These are phyloP conservation scores for Trichopria drosophilae DNA, from an alignment of 2,888 invertebrate genomes.

Conservation along the genomic window DNA sequence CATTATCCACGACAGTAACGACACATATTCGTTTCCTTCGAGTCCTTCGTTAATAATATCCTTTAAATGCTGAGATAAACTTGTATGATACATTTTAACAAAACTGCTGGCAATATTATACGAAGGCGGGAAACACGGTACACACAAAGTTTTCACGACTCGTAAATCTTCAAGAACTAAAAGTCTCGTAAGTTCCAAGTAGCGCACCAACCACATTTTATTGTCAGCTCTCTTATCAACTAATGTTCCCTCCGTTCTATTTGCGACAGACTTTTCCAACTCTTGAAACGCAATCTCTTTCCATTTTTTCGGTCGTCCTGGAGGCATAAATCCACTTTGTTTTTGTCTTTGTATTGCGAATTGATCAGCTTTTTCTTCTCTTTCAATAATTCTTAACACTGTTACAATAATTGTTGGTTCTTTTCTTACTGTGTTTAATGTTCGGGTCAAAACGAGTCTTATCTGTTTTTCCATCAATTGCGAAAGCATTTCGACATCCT, in stretches of 20 bases:
- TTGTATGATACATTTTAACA: conserved; percentile 91
- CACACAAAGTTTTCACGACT: conserved; percentile 86
- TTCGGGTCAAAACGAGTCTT: conserved; percentile 83
- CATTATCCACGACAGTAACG: conserved; percentile 88
- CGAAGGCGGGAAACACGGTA: conserved; percentile 93
- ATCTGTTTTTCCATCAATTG: conserved; percentile 88
- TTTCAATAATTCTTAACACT: conserved; percentile 91
- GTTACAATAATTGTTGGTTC: conserved; percentile 96
- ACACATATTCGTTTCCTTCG: conserved; percentile 96
- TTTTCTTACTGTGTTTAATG: conserved; percentile 90
- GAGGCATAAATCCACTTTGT: conserved; percentile 87
- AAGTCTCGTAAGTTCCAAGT: conserved; percentile 85
- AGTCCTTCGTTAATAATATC: conserved; percentile 85
- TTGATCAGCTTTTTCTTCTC: conserved; percentile 93
- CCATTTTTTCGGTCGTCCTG: conserved; percentile 93
- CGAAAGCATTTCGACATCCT: conserved; percentile 90
- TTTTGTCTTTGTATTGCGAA: conserved; percentile 79
- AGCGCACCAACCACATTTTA: conserved; percentile 94
- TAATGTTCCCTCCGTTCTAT: conserved; percentile 91
- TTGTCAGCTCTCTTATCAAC: conserved; percentile 88
- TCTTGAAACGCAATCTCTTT: conserved; percentile 82
- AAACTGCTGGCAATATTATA: conserved; percentile 92
- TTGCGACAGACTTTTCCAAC: conserved; percentile 75
- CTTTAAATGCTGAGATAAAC: conserved; percentile 79
- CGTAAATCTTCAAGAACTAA: conserved; percentile 87